Conservation (phyloP, 2,888 invertebrate genomes). For the Cataglyphis rosenhaueri region DNA sequence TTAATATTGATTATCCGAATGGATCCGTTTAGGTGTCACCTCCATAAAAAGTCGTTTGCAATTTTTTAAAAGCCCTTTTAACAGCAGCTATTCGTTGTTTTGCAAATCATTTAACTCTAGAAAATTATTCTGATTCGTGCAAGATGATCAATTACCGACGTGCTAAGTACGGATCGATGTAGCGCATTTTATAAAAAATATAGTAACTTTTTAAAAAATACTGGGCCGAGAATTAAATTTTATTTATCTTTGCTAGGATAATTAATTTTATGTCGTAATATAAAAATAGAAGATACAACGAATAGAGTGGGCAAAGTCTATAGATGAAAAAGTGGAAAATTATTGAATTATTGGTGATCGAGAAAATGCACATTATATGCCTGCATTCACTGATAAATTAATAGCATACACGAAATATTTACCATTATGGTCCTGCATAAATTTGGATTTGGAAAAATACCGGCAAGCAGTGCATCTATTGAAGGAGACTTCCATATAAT, state of each 20-base stretch:
- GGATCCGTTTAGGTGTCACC: not conserved
- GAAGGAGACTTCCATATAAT: not conserved
- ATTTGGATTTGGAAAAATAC: not conserved
- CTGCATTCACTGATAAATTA: conserved; percentile 8
- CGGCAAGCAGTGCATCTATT: conserved; percentile 10
- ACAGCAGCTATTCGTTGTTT: not conserved
- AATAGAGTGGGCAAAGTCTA: not conserved
- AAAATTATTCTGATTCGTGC: not conserved
- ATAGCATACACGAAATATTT: not conserved
- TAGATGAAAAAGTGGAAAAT: not conserved
- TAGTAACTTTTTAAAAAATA: not conserved
- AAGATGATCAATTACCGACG: not conserved
- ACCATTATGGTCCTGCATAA: not conserved
- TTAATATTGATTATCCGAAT: not conserved
- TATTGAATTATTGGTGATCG: not conserved
- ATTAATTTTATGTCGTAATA: not conserved
- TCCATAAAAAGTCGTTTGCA: not conserved
- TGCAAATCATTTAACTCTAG: not conserved
- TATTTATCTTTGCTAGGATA: not conserved
- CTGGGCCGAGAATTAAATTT: not conserved
- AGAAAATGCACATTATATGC: conserved; percentile 10
- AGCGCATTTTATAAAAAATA: conserved; percentile 1
- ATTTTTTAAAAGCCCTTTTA: not conserved
- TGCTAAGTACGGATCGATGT: not conserved
- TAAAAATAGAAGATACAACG: not conserved